These are phyloP conservation scores for Argyresthia goedartella DNA, from an alignment of 2,888 invertebrate species.

Conservation along the genomic window DNA sequence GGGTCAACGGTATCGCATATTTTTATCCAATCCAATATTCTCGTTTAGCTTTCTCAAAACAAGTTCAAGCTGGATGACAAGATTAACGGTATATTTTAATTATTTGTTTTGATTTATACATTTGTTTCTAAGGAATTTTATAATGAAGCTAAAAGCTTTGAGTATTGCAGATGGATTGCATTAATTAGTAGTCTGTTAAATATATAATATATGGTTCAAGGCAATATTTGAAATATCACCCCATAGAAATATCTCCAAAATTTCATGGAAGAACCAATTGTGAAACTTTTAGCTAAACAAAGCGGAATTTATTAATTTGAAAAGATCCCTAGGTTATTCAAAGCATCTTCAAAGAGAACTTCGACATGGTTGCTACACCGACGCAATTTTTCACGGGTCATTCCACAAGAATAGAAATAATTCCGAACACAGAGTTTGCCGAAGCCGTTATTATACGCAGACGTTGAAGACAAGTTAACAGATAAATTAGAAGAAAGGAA, in stretches of 20 bases:
- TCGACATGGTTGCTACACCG: neutral
- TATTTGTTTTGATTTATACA: too few species aligned
- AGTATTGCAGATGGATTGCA: too few species aligned
- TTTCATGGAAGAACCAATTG: neutral
- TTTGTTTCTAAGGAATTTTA: too few species aligned
- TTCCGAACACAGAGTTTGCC: neutral
- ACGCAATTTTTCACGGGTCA: constrained; percentile 2
- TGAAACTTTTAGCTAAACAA: neutral
- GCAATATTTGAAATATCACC: too few species aligned
- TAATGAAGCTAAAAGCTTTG: too few species aligned
- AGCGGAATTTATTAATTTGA: neutral
- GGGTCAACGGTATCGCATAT: neutral
- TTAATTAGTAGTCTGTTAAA: too few species aligned
- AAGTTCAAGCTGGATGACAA: neutral
- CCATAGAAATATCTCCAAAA: too few species aligned
- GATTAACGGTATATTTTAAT: too few species aligned
- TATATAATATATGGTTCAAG: too few species aligned
- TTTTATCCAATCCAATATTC: neutral
- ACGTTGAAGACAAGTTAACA: too few species aligned
- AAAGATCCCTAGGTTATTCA: neutral
- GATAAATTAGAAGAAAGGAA: too few species aligned
- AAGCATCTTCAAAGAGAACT: constrained; percentile 2
- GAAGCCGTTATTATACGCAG: neutral
- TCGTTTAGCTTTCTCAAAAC: neutral
- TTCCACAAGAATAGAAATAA: constrained; percentile 3